Percentiles rank a stretch among this genome's conserved stretches.
phyloP scores from a whole-genome alignment of 2,113 vertebrate species.

The Aramus guarauna region DNA sequence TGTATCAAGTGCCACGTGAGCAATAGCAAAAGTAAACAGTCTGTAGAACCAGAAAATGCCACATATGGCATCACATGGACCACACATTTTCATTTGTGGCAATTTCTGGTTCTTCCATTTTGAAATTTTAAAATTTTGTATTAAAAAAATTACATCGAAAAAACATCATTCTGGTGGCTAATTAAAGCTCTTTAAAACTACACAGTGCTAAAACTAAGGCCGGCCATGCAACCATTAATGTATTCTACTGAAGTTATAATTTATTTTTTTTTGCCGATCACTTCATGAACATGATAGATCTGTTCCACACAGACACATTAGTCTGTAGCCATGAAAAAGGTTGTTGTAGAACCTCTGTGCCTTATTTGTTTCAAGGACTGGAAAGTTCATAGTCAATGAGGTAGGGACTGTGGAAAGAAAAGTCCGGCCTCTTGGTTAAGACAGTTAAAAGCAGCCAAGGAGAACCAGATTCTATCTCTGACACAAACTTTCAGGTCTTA shows the following conservation, averaged over 20 bases:
- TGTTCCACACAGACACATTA: background rate
- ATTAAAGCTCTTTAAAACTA: background rate
- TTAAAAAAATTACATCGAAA: background rate
- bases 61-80: background rate
- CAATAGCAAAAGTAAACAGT: background rate
- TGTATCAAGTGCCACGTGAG: background rate
- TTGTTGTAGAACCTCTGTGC: background rate
- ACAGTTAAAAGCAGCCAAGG: background rate
- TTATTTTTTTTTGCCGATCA: fast-evolving
- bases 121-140: background rate
- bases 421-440: background rate
- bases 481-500: background rate
- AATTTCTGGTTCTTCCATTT: background rate
- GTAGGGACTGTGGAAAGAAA: background rate
- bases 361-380: background rate
- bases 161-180: background rate
- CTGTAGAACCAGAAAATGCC: background rate
- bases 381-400: background rate
- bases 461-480: background rate
- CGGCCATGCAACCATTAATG: background rate
- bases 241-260: background rate
- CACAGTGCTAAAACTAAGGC: background rate
- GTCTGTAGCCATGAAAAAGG: background rate
- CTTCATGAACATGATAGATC: background rate
- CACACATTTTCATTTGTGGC: background rate